Conservation (phyloP, 2,797 vertebrate genomes). For the Trachurus trachurus region DNA sequence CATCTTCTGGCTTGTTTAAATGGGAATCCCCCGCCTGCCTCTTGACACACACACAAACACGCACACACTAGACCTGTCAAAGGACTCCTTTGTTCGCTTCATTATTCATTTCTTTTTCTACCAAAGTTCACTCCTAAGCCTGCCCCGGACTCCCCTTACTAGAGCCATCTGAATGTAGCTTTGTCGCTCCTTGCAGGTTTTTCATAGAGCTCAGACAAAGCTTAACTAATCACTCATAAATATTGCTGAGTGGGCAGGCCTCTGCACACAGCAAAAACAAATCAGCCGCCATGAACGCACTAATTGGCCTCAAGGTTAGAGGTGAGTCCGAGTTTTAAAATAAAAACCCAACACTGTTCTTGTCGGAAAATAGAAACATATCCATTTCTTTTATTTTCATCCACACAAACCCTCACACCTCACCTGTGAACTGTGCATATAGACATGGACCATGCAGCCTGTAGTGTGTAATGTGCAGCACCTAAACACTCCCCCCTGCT, state of each 20-base stretch:
- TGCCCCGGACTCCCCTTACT: conserved; percentile 69
- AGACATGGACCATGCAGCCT: conserved; percentile 11
- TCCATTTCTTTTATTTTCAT: conserved; percentile 36
- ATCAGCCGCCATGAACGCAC: conserved; percentile 69
- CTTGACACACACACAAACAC: conserved; percentile 54
- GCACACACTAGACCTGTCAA: conserved; percentile 65
- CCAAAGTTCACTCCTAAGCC: conserved; percentile 78
- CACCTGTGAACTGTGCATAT: neutral
- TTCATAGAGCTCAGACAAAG: conserved; percentile 80
- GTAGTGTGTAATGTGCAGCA: conserved; percentile 17
- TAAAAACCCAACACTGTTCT: conserved; percentile 29
- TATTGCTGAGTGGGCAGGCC: conserved; percentile 78
- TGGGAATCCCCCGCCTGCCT: conserved; percentile 64
- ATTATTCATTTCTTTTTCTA: conserved; percentile 72
- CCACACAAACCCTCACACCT: conserved; percentile 23
- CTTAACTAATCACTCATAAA: conserved; percentile 85
- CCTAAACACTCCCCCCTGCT: conserved; percentile 2
- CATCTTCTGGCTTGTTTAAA: conserved; percentile 58
- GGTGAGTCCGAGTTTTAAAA: conserved; percentile 48
- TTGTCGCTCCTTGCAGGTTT: conserved; percentile 77
- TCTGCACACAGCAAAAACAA: conserved; percentile 75
- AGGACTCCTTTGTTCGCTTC: conserved; percentile 77
- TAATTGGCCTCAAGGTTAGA: conserved; percentile 78
- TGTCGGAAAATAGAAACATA: conserved; percentile 19
- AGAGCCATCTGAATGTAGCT: conserved; percentile 78